phyloP scores from a whole-genome alignment of 2,113 vertebrate species.

The Labeo catla region DNA sequence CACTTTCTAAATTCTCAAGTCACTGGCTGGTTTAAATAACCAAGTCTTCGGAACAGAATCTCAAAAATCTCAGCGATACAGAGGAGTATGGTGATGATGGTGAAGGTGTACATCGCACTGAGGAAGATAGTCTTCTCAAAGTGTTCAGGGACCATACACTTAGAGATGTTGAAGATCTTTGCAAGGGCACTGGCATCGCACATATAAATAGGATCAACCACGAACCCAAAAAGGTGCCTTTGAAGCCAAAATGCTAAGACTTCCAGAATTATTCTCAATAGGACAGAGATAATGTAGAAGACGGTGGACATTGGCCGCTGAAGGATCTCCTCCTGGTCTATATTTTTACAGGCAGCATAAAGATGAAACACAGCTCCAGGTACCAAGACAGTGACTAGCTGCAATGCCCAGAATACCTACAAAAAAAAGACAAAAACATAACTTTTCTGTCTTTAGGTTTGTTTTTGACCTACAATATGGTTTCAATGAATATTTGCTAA shows the following conservation, averaged over 20 bases:
- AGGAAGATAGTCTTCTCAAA: constrained; percentile 93
- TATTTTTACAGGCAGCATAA: constrained; percentile 84
- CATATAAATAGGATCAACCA: constrained; percentile 81
- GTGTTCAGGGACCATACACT: constrained; percentile 87
- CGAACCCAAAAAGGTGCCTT: constrained; percentile 87
- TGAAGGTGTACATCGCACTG: constrained; percentile 89
- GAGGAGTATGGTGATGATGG: constrained; percentile 83
- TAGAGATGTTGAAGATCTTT: constrained; percentile 78
- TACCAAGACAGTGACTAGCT: constrained; percentile 84
- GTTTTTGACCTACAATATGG: too few relatives aligned
- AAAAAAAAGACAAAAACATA: constrained; percentile 1
- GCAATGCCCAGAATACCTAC: constrained; percentile 87
- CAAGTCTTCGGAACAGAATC: constrained; percentile 81
- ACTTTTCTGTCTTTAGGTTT: not conserved
- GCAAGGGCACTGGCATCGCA: constrained; percentile 81
- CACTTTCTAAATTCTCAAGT: constrained; percentile 49
- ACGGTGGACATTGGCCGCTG: constrained; percentile 79
- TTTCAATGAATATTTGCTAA: too few relatives aligned
- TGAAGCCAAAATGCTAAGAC: constrained; percentile 87
- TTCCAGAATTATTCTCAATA: constrained; percentile 85
- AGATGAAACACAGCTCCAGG: constrained; percentile 87
- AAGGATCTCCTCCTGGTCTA: constrained; percentile 85
- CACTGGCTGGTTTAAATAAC: constrained; percentile 78
- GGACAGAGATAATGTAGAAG: constrained; percentile 85
- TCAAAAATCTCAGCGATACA: constrained; percentile 86